Percentiles rank a stretch among this genome's conserved stretches.
phyloP scores from a whole-genome alignment of 37 sponge, comb jelly and placozoan species.

The Axinella damicornis region DNA sequence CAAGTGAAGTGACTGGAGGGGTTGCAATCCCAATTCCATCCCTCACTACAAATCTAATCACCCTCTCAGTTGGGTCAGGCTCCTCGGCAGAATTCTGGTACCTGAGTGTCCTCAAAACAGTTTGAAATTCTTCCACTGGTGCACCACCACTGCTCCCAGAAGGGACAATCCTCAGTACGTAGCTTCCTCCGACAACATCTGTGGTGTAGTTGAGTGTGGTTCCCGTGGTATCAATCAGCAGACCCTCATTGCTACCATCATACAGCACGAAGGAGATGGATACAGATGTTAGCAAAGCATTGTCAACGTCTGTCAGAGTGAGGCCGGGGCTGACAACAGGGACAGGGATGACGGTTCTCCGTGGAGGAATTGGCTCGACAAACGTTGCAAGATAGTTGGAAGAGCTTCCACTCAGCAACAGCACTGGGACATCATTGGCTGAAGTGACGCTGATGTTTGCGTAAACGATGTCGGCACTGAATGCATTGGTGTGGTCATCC shows the following conservation, averaged over 20 bases:
- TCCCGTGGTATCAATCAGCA: slow-evolving; percentile 51
- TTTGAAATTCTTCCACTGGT: slow-evolving; percentile 67
- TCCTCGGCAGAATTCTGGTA: slow-evolving; percentile 88
- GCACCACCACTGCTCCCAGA: slow-evolving; percentile 21
- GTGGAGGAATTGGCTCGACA: slow-evolving; percentile 79
- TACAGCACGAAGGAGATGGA: slow-evolving; percentile 45
- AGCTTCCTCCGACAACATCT: neutral
- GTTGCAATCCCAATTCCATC: slow-evolving; percentile 45
- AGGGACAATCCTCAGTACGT: slow-evolving; percentile 15
- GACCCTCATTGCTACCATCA: slow-evolving; percentile 54
- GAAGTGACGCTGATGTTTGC: slow-evolving; percentile 60
- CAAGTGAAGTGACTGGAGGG: slow-evolving; percentile 34
- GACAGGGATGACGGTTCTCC: slow-evolving; percentile 67
- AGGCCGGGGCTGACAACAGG: slow-evolving; percentile 50
- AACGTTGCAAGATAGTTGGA: slow-evolving; percentile 46
- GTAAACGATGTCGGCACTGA: slow-evolving; percentile 64
- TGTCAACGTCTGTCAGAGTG: slow-evolving; percentile 75
- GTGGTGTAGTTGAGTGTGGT: slow-evolving; percentile 51
- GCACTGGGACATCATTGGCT: slow-evolving; percentile 62
- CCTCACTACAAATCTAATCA: slow-evolving; percentile 35
- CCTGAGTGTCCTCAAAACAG: slow-evolving; percentile 56
- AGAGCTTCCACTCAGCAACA: slow-evolving; percentile 35
- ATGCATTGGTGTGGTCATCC: slow-evolving; percentile 82
- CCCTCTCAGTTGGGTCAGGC: slow-evolving; percentile 53
- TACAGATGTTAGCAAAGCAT: slow-evolving; percentile 49